Percentiles rank a stretch among this genome's conserved stretches.
Evolutionary conservation across 2,113 vertebrate genomes (phyloP).

Genomic region (Platysteira castanea): DNA sequence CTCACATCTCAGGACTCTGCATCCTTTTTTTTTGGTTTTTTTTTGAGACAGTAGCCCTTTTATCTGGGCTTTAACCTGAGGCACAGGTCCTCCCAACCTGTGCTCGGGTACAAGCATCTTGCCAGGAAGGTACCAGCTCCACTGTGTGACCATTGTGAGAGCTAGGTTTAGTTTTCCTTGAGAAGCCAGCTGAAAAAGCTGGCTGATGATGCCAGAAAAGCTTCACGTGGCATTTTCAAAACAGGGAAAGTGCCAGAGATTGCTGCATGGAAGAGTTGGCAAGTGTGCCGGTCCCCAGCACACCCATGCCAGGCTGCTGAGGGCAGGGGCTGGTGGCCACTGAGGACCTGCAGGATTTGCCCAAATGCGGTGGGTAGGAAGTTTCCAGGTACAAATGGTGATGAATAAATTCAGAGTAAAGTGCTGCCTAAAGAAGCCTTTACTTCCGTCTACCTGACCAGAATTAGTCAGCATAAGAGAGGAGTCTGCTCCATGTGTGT

Average conservation of each 20-base stretch:
- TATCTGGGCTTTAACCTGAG: not conserved
- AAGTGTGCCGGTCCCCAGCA: rapidly evolving
- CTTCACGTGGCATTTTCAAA: rapidly evolving
- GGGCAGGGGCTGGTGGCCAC: not conserved
- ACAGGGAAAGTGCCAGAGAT: not conserved
- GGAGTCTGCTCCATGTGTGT: rapidly evolving
- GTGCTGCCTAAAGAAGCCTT: not conserved
- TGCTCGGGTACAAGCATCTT: not conserved
- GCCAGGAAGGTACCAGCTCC: not conserved
- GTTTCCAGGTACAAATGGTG: not conserved
- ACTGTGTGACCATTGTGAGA: not conserved
- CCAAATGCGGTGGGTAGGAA: rapidly evolving
- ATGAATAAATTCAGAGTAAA: not conserved
- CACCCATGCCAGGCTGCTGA: rapidly evolving
- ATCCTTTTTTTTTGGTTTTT: not conserved
- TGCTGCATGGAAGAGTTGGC: rapidly evolving
- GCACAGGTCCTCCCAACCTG: not conserved
- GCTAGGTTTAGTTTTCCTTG: not conserved
- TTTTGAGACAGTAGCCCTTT: not conserved
- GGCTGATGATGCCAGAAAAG: not conserved
- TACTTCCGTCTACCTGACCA: not conserved
- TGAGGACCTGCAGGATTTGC: not conserved
- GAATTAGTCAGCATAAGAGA: not conserved
- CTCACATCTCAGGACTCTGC: not conserved
- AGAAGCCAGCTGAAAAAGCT: not conserved